Base-by-base conservation (phyloP, 2,113 vertebrate species). In the Camarhynchus parvulus region DNA sequence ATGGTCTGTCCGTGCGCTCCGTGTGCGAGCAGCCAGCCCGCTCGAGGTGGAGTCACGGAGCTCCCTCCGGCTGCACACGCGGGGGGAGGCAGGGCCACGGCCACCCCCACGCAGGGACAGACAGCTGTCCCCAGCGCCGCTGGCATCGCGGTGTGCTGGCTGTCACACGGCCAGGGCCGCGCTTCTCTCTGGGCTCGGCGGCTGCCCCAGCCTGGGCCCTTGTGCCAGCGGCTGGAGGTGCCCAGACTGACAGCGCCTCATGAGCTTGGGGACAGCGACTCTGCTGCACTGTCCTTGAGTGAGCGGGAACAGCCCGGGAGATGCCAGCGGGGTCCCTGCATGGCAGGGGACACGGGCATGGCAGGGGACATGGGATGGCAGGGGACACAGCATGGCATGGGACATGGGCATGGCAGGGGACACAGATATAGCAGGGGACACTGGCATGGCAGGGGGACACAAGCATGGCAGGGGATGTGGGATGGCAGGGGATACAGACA, bases 31-130 rank as follows among this genome's bases (percentile, higher is more conserved):
- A 93, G 81, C 59, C 82, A 87, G 95, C 97, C 87, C 31, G 92
- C 96, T 90, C 82, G 96, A 97, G 97, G 97, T 97, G 97, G 97
- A 98, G 97, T 94, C 90, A 74, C 46, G 19, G 86, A 83, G 73
- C 84, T 95, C 89, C 46, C 84, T 95, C 89, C 46, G 90, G 88
- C 95, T 95, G 95, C 96, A 94, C 87, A 87, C 44, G 91, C 46
- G 64, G 89, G 1, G 95, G 87, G 96, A 94, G 93, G 95, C 87
- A 86, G 90, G 75, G 79, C 50, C 64, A 7, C 20, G 2, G 73
- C 86, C 66, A 3, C 69, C 92, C 91, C 91, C 37, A 0, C 4
- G 21, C 20, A n/a, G 55, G 82, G 19, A 1, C 87, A 27, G 80
- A 73, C 92, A 53, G 91, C 67, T 44, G 39, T 42, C 41, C 89